These are phyloP conservation scores for Odontophorus gujanensis DNA, from an alignment of 2,113 vertebrate genomes.

Conservation along the genomic window DNA sequence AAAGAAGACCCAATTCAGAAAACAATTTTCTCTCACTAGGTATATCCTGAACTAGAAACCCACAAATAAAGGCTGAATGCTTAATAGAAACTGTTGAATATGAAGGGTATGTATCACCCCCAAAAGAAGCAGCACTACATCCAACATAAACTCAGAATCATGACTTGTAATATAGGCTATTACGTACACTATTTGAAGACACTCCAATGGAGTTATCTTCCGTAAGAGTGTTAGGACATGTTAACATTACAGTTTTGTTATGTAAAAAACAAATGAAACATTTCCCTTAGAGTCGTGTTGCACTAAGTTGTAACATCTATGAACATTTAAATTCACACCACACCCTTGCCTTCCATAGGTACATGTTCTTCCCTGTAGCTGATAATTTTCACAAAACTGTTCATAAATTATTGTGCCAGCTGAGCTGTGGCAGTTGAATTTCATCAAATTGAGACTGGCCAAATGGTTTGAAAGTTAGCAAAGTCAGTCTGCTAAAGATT, in stretches of 20 bases:
- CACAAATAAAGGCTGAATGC: neutral
- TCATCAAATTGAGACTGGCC: neutral
- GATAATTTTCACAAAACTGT: neutral
- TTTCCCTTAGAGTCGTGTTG: neutral
- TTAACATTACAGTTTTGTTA: neutral
- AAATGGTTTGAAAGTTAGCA: neutral
- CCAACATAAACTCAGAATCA: neutral
- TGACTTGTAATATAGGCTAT: neutral
- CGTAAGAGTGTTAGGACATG: neutral
- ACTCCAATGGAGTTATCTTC: neutral
- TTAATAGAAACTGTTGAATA: neutral
- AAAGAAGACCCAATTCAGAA: neutral
- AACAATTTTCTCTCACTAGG: neutral
- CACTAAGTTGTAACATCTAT: neutral
- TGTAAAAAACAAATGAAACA: neutral
- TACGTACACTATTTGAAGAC: neutral
- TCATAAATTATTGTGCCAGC: neutral
- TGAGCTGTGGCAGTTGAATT: slow-evolving; percentile 10
- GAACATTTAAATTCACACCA: neutral
- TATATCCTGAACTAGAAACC: neutral
- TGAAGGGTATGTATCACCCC: neutral
- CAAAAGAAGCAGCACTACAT: neutral
- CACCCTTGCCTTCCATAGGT: neutral
- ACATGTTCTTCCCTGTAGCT: neutral
- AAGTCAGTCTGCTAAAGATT: neutral